These are phyloP conservation scores for Brachypalpus laphriformis DNA, from an alignment of 2,888 invertebrate species.

Conservation along the genomic window DNA sequence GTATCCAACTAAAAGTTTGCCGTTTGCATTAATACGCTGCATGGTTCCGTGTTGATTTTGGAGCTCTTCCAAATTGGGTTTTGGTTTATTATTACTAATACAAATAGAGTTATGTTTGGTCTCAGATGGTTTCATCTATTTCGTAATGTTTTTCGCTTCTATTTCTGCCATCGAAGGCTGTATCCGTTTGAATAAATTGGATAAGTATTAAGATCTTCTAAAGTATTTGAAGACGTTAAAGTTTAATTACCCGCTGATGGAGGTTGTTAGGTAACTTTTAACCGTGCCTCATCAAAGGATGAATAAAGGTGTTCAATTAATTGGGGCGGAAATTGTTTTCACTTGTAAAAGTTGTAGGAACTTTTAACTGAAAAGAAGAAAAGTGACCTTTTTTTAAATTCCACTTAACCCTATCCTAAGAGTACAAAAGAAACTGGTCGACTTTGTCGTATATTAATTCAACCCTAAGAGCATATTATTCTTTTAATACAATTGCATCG, in stretches of 20 bases:
- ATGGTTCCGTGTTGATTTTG: slow-evolving; percentile 55
- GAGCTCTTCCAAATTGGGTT: slow-evolving; percentile 62
- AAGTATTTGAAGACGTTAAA: slow-evolving; percentile 17
- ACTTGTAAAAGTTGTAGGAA: too few relatives aligned
- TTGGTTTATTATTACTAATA: slow-evolving; percentile 61
- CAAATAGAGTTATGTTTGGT: slow-evolving; percentile 37
- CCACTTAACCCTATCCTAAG: too few relatives aligned
- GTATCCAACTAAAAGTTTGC: slow-evolving; percentile 46
- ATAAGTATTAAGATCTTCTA: slow-evolving; percentile 33
- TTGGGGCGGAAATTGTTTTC: not conserved
- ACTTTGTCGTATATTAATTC: too few relatives aligned
- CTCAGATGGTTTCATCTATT: slow-evolving; percentile 42
- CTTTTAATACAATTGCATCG: too few relatives aligned
- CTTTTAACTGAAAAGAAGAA: too few relatives aligned
- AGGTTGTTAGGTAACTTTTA: slow-evolving; percentile 9
- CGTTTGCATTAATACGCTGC: slow-evolving; percentile 54
- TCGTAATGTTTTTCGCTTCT: slow-evolving; percentile 1
- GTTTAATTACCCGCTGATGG: slow-evolving; percentile 33
- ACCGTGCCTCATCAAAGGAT: not conserved
- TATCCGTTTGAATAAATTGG: slow-evolving; percentile 36
- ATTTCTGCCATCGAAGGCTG: slow-evolving; percentile 22
- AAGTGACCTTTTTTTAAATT: too few relatives aligned
- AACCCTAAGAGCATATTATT: too few relatives aligned
- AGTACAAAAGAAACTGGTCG: too few relatives aligned
- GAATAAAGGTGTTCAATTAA: not conserved